Evolutionary conservation across 2,888 invertebrate genomes (phyloP).

Genomic region (Nomada ruficornis): DNA sequence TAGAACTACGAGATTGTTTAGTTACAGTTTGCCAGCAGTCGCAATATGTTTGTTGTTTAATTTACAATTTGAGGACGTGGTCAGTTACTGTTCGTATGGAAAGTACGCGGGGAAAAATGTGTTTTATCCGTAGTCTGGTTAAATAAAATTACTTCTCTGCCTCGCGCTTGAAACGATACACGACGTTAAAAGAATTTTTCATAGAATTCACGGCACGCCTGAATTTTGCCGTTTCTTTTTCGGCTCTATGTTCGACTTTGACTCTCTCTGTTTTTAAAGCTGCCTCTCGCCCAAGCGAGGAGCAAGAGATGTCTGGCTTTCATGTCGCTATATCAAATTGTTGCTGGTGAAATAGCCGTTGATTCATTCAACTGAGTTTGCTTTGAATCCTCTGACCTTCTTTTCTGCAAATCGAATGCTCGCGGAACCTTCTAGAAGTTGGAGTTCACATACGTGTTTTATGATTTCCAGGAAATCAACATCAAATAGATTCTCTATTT

Average conservation of each 20-base stretch:
- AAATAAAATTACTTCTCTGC: not conserved
- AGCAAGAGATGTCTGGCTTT: conserved; percentile 20
- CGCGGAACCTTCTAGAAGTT: not conserved
- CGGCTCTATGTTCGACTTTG: conserved; percentile 10
- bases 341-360: conserved; percentile 44
- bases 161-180: not conserved
- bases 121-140: not conserved
- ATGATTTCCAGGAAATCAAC: not conserved
- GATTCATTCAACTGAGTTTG: conserved; percentile 47
- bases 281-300: not conserved
- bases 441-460: not conserved
- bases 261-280: conserved; percentile 29
- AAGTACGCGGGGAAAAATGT: not conserved
- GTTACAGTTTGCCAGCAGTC: no score
- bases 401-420: conserved; percentile 9
- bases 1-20: no score
- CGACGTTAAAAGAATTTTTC: conserved; percentile 7
- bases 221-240: conserved; percentile 8
- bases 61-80: no score
- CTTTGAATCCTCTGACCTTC: conserved; percentile 28
- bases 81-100: not conserved
- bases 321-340: conserved; percentile 45
- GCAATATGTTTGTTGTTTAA: no score
- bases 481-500: not conserved
- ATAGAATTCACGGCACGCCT: not conserved